These are phyloP conservation scores for Asarcornis scutulata DNA, from an alignment of 2,113 vertebrate species.

Conservation along the genomic window DNA sequence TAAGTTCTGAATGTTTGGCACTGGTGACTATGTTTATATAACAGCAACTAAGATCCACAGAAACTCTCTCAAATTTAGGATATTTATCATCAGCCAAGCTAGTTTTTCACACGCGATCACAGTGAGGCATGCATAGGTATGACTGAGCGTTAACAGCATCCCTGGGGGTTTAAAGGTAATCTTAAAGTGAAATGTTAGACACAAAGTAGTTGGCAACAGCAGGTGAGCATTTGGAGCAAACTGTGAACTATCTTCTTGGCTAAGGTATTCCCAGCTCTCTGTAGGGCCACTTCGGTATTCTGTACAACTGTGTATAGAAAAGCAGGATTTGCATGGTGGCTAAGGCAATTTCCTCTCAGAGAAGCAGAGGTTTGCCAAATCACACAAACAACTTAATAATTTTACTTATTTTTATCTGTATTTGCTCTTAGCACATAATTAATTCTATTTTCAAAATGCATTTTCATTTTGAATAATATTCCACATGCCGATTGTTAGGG, in stretches of 20 bases:
- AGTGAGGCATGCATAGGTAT: neutral
- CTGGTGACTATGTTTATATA: neutral
- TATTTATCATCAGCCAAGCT: neutral
- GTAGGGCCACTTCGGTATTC: neutral
- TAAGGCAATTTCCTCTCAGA: neutral
- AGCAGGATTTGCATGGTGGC: neutral
- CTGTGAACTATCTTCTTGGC: neutral
- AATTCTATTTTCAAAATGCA: slow-evolving; percentile 7
- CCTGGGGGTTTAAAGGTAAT: neutral
- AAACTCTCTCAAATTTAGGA: neutral
- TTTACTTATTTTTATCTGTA: neutral
- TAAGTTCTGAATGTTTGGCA: neutral
- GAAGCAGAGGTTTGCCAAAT: neutral
- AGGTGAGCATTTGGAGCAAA: neutral
- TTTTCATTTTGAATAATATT: slow-evolving; percentile 8
- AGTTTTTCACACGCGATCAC: neutral
- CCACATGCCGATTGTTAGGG: neutral
- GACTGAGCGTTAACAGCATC: neutral
- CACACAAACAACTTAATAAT: neutral
- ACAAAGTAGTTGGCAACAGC: neutral
- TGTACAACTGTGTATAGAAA: neutral
- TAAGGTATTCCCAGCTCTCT: fast-evolving
- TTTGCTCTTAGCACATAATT: neutral
- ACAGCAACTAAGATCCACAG: neutral
- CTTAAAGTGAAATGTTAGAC: neutral